Evolutionary conservation across 2,797 vertebrate species (phyloP).

Genomic region (Hafferia zeledoni): DNA sequence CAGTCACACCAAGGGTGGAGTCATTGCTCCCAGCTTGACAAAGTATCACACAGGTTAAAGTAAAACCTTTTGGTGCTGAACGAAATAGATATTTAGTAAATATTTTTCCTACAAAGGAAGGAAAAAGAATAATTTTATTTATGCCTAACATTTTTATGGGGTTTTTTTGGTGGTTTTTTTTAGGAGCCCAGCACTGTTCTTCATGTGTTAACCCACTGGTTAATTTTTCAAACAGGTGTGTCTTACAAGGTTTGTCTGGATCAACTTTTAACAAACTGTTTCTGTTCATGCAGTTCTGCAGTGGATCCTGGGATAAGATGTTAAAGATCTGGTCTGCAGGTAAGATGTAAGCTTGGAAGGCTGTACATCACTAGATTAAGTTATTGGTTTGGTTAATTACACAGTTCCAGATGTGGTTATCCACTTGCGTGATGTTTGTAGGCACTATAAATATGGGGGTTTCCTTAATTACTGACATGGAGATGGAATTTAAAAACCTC

Average conservation of each 20-base stretch:
- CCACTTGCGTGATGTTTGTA: neutral
- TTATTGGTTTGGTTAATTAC: neutral
- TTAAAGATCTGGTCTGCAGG: conserved; percentile 98
- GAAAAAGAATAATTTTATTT: neutral
- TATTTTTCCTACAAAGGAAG: neutral
- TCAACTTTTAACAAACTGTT: neutral
- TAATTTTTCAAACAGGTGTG: neutral
- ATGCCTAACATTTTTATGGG: neutral
- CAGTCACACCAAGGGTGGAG: neutral
- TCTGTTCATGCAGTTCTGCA: conserved; percentile 88
- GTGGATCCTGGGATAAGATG: conserved; percentile 99
- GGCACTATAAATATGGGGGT: neutral
- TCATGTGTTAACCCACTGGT: neutral
- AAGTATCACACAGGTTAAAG: neutral
- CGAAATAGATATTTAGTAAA: neutral
- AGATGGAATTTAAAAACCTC: neutral
- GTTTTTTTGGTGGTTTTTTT: neutral
- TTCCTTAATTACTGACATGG: neutral
- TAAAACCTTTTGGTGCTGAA: neutral
- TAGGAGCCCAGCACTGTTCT: neutral
- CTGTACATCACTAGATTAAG: neutral
- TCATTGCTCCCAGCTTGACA: neutral
- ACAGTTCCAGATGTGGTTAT: neutral
- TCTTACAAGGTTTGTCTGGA: neutral
- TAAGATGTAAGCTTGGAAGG: conserved; percentile 57